phyloP scores from a whole-genome alignment of 2,888 invertebrate genomes.

The Drosophila pegasa region DNA sequence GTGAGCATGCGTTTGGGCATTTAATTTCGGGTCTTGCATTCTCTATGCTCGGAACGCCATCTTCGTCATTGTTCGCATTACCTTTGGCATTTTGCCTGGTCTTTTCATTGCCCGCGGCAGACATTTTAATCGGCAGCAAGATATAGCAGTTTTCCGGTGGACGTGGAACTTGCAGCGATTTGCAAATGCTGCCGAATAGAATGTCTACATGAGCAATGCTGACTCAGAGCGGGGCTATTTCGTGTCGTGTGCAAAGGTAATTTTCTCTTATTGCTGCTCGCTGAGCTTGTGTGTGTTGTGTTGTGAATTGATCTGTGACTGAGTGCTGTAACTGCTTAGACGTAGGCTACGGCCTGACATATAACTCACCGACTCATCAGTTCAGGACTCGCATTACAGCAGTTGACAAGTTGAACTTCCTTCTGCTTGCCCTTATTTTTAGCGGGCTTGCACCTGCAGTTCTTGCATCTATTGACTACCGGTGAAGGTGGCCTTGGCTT shows the following conservation, averaged over 20 bases:
- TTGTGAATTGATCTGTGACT: slow-evolving; percentile 18
- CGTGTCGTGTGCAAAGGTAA: slow-evolving; percentile 4
- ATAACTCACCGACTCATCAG: slow-evolving; percentile 62
- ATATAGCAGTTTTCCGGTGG: slow-evolving; percentile 33
- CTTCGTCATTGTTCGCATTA: background rate
- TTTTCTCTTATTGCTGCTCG: slow-evolving; percentile 1
- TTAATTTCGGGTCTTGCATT: background rate
- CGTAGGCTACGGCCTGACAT: slow-evolving; percentile 45
- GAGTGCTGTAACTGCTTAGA: background rate
- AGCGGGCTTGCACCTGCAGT: background rate
- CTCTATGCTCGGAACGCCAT: background rate
- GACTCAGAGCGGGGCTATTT: slow-evolving; percentile 18
- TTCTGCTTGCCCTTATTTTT: background rate
- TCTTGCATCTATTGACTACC: background rate
- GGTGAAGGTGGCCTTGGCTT: background rate
- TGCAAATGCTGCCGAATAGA: slow-evolving; percentile 47
- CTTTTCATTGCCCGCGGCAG: background rate
- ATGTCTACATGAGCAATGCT: slow-evolving; percentile 27
- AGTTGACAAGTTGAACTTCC: slow-evolving; percentile 26
- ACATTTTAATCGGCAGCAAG: slow-evolving; percentile 41
- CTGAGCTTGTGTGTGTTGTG: background rate
- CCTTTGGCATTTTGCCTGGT: background rate
- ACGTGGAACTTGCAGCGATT: slow-evolving; percentile 43
- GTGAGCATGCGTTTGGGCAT: background rate
- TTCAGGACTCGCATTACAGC: slow-evolving; percentile 29